Evolutionary conservation across 2,888 invertebrate genomes (phyloP), one percentile per base, ranked within the genome.

Genomic region (Atethmia centrago): DNA sequence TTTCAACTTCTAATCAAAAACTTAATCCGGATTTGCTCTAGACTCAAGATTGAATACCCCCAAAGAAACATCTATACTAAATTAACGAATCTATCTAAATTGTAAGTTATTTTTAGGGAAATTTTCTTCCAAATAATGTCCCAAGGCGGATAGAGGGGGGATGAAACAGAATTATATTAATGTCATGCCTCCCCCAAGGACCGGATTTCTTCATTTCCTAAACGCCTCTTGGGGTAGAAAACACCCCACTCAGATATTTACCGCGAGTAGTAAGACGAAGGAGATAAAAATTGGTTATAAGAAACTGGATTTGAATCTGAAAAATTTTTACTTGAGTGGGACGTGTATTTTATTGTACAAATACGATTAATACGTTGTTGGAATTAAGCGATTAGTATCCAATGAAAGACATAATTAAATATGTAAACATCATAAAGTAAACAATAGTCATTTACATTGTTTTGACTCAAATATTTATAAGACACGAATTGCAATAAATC

Each of bases 151-250:
- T 81, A 80, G 76, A 74, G 71, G 82, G 77, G 80, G 80, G 78
- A 83, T 87, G 84, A 88, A 88, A 89, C 88, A 88, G 89, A 90
- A 93, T 93, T 92, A 92, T 91, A 93, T 94, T 93, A 93, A 90
- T 88, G 88, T 80, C 80, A 77, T 82, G 83, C 87, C 85, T 83
- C 82, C 85, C 85, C 89, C 84, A 80, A 79, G 79, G 89, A 87
- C 92, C 93, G 94, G 94, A 94, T 92, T 90, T 90, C 90, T 93
- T 94, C 93, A 94, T 94, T 94, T 94, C 94, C 94, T 94, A 88
- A 88, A 85, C 88, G 87, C 88, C 87, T 88, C 88, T 85, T 69
- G 84, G 88, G 86, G 79, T 68, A 77, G 84, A 75, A 83, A 83
- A 83, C 81, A 83, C 76, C 85, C 83, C 79, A 55, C 78, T 71